Base-by-base conservation (phyloP, 2,113 vertebrate species). In the Cathartes aura region DNA sequence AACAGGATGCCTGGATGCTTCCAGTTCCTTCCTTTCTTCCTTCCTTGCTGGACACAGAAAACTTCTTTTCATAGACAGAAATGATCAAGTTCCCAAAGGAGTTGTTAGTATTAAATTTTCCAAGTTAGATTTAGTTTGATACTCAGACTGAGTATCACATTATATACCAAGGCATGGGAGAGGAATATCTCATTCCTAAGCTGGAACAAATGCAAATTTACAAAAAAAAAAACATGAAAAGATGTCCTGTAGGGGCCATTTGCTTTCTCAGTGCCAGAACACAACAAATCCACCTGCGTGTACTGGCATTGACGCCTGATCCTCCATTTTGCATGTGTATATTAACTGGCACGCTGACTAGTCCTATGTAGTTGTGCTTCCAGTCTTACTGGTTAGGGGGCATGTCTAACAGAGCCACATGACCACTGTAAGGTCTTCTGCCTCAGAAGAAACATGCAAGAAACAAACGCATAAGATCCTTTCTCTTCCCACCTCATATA, bases 401-500 rank as follows among this genome's bases (percentile, higher is more conserved):
- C 21, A 4, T 2, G 26, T 34, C 66, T 42, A 12, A 12, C 29
- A 70, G 48, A 73, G 38, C 13, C 60, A 17, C 2, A 2, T 7
- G 19, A 68, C 29, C 15, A 4, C 42, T 74, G 15, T 40, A 63
- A 32, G n/a, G 12, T 21, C 45, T 47, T 78, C 36, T 8, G 2
- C 27, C 55, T 53, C 47, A 50, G 47, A 58, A 74, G 15, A 52
- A 60, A 60, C 13, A 9, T 8, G 6, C 10, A 29, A 32, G n/a
- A 66, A 70, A 38, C 0, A 1, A 56, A 43, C 0, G 2, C 7
- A 2, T 20, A 29, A 38, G 14, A 22, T 21, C 23, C 11, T 40
- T 70, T 47, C 36, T 64, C 40, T 40, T 15, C 30, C 48, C 10
- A n/a, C 30, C 36, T 23, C 34, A n/a, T 47, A 38, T 4, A 43